Conservation (phyloP, 1,140 invertebrate species). For the Formica exsecta region DNA sequence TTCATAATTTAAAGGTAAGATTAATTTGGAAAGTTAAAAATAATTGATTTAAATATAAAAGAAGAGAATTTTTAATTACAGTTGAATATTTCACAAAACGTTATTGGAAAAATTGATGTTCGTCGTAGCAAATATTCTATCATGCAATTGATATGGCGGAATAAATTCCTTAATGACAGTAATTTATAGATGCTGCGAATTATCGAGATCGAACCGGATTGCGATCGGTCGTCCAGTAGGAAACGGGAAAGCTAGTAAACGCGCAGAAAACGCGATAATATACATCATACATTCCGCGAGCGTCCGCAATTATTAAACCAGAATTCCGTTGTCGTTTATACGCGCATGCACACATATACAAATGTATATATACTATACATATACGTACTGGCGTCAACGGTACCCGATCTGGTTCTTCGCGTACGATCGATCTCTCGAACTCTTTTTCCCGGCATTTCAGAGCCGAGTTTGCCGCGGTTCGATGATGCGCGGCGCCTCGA, state of each 20-base stretch:
- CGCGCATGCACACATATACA: neutral
- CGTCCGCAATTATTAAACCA: conserved; percentile 21
- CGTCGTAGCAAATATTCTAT: neutral
- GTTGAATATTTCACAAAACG: neutral
- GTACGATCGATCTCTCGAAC: conserved; percentile 30
- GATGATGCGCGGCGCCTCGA: conserved; percentile 46
- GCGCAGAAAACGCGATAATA: conserved; percentile 2
- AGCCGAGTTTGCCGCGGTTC: conserved; percentile 21
- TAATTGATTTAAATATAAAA: neutral
- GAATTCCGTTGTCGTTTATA: conserved; percentile 22
- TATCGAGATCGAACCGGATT: conserved; percentile 36
- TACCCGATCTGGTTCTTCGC: conserved; percentile 38
- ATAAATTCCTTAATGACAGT: neutral
- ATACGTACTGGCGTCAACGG: conserved; percentile 26
- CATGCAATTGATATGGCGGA: neutral
- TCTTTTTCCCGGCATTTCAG: conserved; percentile 24
- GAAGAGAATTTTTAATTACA: neutral
- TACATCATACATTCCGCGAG: conserved; percentile 12
- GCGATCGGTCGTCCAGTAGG: neutral
- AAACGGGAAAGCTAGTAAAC: conserved; percentile 29
- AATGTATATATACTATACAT: neutral
- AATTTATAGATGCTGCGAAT: neutral
- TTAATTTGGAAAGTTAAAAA: neutral
- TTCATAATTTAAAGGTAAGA: neutral
- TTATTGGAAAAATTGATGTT: neutral